These are phyloP conservation scores for Ochropleura plecta DNA, from an alignment of 2,888 invertebrate species.

Conservation along the genomic window DNA sequence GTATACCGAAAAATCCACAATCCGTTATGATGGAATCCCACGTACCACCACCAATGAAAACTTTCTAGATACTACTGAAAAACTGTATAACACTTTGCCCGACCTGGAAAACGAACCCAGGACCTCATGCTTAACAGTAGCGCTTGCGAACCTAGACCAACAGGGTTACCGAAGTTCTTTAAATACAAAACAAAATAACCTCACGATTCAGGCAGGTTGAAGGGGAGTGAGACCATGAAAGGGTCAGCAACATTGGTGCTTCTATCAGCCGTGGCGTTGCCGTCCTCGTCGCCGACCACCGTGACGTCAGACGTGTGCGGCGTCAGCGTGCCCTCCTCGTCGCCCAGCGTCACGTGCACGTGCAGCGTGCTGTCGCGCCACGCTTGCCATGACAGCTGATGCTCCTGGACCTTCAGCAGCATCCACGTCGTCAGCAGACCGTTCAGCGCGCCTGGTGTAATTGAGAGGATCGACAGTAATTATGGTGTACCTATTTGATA, in stretches of 20 bases:
- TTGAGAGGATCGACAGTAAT: slow-evolving; percentile 33
- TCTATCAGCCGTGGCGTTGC: slow-evolving; percentile 68
- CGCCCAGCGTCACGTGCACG: slow-evolving; percentile 83
- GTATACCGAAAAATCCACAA: neutral
- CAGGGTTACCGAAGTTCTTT: neutral
- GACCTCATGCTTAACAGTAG: neutral
- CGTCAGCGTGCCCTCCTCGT: slow-evolving; percentile 66
- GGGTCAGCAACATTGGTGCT: slow-evolving; percentile 83
- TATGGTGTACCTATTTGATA: slow-evolving; percentile 33
- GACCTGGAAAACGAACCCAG: neutral
- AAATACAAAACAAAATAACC: slow-evolving; percentile 14
- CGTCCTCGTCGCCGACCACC: slow-evolving; percentile 67
- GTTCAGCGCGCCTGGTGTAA: slow-evolving; percentile 83
- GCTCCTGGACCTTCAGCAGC: slow-evolving; percentile 88
- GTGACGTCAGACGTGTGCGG: slow-evolving; percentile 70
- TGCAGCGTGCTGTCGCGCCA: slow-evolving; percentile 87
- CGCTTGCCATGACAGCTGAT: slow-evolving; percentile 86
- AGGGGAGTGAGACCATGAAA: slow-evolving; percentile 81
- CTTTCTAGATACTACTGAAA: neutral
- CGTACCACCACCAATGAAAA: neutral
- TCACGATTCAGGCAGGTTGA: slow-evolving; percentile 71
- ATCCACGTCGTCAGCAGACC: slow-evolving; percentile 88
- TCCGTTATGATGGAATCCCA: neutral
- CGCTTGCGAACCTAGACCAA: neutral
- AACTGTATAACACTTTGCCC: neutral